A percentile compares a stretch with the other conserved stretches of the same genome.
phyloP scores from a whole-genome alignment of 1,140 invertebrate species.

The Thalassaphorura encarpata region DNA sequence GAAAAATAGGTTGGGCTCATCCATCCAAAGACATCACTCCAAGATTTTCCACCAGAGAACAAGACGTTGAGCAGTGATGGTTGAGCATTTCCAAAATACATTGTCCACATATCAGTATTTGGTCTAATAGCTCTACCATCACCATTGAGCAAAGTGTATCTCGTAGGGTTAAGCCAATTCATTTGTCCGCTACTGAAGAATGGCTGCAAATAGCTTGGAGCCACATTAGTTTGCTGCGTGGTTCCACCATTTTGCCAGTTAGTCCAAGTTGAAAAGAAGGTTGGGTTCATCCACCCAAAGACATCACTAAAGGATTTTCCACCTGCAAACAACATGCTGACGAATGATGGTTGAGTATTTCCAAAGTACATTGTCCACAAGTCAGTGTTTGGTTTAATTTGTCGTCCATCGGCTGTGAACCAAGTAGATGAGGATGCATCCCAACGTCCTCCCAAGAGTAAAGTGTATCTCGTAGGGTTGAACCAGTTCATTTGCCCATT shows the following conservation, averaged over 20 bases:
- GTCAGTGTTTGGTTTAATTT: constrained; percentile 4
- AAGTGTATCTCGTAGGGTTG: neutral
- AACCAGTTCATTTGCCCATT: constrained; percentile 9
- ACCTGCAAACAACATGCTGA: neutral
- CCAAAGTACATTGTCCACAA: constrained; percentile 10
- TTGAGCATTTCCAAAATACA: constrained; percentile 1
- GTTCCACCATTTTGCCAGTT: neutral
- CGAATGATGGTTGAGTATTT: neutral
- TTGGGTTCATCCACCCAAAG: constrained; percentile 2
- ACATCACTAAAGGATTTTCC: neutral
- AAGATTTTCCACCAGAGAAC: neutral
- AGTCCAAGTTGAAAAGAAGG: constrained; percentile 3
- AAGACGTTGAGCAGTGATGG: neutral
- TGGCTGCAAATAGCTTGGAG: neutral
- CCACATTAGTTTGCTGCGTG: neutral
- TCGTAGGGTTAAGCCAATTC: neutral
- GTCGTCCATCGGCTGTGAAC: neutral
- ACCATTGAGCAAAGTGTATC: neutral
- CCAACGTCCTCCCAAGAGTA: neutral
- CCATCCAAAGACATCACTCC: neutral
- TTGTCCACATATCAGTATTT: neutral
- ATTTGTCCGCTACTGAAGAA: neutral
- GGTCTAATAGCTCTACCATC: neutral
- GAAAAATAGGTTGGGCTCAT: neutral
- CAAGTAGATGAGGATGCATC: neutral